Evolutionary conservation across 2,888 invertebrate species (phyloP).

Genomic region (Drosophila recens): DNA sequence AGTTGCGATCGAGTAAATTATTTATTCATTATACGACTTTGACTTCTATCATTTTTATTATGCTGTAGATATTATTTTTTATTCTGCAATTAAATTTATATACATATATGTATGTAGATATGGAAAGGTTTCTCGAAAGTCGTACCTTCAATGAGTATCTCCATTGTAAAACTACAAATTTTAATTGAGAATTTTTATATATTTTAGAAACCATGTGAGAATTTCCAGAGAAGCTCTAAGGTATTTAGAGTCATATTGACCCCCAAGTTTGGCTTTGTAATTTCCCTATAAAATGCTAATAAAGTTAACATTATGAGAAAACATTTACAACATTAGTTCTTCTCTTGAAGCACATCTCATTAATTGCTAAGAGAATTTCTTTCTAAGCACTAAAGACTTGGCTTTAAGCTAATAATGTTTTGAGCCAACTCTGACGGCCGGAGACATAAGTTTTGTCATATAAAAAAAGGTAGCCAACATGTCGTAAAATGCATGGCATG

Average conservation of each 20-base stretch:
- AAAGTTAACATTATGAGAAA: background rate
- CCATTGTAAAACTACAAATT: background rate
- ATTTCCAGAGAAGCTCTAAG: background rate
- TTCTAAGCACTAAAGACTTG: slow-evolving; percentile 16
- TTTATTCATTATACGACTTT: slow-evolving; percentile 14
- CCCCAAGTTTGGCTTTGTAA: background rate
- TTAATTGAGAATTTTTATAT: background rate
- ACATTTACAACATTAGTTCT: background rate
- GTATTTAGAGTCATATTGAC: background rate
- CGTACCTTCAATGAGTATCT: background rate
- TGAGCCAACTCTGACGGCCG: slow-evolving; percentile 15
- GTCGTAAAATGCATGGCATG: slow-evolving; percentile 56
- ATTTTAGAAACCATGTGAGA: background rate
- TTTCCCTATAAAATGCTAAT: background rate
- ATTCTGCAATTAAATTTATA: background rate
- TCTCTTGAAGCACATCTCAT: slow-evolving; percentile 2
- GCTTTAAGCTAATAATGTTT: slow-evolving; percentile 42
- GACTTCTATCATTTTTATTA: background rate
- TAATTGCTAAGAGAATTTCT: slow-evolving; percentile 19
- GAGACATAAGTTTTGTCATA: slow-evolving; percentile 53
- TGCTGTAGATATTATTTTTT: background rate
- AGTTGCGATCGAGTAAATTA: slow-evolving; percentile 8
- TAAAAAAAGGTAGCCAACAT: slow-evolving; percentile 27
- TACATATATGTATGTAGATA: no score
- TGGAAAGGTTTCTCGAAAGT: background rate